These are phyloP conservation scores for Chrysogorgia sp. DNA, from an alignment of 92 coral and sea anemone species.

Conservation along the genomic window DNA sequence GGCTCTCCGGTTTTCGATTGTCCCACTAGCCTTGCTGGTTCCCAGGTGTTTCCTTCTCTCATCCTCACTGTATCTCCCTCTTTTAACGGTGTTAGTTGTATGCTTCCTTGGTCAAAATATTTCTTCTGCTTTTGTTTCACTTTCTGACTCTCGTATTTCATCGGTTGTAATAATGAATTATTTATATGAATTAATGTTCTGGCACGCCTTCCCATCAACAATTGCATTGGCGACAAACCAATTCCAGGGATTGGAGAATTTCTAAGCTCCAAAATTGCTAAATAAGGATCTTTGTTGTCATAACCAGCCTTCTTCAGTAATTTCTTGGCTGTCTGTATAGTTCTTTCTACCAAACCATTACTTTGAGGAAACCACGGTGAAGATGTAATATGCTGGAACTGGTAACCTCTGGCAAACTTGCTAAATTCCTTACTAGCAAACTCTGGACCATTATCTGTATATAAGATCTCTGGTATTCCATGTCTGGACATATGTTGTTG, in stretches of 20 bases:
- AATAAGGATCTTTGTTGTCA: conserved; percentile 41
- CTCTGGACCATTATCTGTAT: conserved; percentile 55
- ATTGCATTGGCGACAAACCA: conserved; percentile 49
- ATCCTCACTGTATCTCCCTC: conserved; percentile 49
- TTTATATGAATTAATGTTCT: conserved; percentile 47
- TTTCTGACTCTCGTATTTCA: conserved; percentile 30
- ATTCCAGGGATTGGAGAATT: conserved; percentile 46
- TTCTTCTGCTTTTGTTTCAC: conserved; percentile 12
- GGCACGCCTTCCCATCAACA: conserved; percentile 48
- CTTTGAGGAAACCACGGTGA: conserved; percentile 56
- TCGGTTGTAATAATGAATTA: conserved; percentile 33
- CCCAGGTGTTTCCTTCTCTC: conserved; percentile 50
- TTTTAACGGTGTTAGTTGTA: conserved; percentile 20
- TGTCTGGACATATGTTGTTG: conserved; percentile 38
- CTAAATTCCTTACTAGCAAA: conserved; percentile 43
- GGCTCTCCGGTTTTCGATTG: conserved; percentile 42
- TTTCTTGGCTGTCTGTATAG: conserved; percentile 50
- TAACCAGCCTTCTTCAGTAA: conserved; percentile 38
- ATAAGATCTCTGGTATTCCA: conserved; percentile 47
- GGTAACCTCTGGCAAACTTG: conserved; percentile 27
- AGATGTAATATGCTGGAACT: conserved; percentile 49
- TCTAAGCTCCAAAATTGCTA: conserved; percentile 40
- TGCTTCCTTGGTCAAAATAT: conserved; percentile 47
- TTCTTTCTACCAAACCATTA: conserved; percentile 49
- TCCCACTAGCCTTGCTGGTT: conserved; percentile 42